phyloP scores from a whole-genome alignment of 2,888 invertebrate species.

The Leucozona laternaria region DNA sequence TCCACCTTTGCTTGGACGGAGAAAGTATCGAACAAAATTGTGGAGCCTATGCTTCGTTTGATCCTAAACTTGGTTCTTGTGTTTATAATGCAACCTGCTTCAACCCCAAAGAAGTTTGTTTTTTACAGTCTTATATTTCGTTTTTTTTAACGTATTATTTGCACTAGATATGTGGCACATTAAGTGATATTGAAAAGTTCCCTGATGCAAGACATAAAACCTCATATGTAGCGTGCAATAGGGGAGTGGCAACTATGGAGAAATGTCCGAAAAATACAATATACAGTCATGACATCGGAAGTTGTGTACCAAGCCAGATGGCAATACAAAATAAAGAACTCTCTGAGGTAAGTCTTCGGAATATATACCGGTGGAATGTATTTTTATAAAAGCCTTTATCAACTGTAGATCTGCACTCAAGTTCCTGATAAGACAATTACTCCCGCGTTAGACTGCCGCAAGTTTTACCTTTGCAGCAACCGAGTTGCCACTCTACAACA shows the following conservation, averaged over 20 bases:
- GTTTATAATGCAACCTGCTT: slow-evolving; percentile 54
- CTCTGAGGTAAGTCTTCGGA: slow-evolving; percentile 26
- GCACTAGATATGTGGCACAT: slow-evolving; percentile 51
- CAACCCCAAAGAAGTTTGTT: slow-evolving; percentile 42
- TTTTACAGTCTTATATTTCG: neutral
- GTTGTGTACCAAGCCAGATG: slow-evolving; percentile 54
- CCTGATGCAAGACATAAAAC: slow-evolving; percentile 52
- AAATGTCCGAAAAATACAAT: slow-evolving; percentile 51
- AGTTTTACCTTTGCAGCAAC: slow-evolving; percentile 67
- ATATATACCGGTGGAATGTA: neutral
- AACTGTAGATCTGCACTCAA: slow-evolving; percentile 41
- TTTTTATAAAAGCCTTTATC: neutral
- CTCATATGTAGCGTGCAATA: slow-evolving; percentile 40
- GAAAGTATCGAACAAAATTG: slow-evolving; percentile 61
- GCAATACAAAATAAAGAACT: slow-evolving; percentile 46
- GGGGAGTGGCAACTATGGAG: slow-evolving; percentile 34
- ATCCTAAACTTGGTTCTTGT: slow-evolving; percentile 38
- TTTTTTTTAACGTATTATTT: neutral
- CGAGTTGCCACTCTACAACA: slow-evolving; percentile 35
- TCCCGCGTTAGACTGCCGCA: slow-evolving; percentile 64
- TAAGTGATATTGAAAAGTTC: slow-evolving; percentile 59
- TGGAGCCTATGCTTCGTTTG: slow-evolving; percentile 66
- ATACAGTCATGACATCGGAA: slow-evolving; percentile 63
- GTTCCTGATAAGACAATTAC: slow-evolving; percentile 44
- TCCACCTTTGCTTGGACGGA: slow-evolving; percentile 56